A percentile compares a stretch with the other conserved stretches of the same genome.
Conservation (phyloP, 1,140 invertebrate species). For the Lepidostoma basale region DNA sequence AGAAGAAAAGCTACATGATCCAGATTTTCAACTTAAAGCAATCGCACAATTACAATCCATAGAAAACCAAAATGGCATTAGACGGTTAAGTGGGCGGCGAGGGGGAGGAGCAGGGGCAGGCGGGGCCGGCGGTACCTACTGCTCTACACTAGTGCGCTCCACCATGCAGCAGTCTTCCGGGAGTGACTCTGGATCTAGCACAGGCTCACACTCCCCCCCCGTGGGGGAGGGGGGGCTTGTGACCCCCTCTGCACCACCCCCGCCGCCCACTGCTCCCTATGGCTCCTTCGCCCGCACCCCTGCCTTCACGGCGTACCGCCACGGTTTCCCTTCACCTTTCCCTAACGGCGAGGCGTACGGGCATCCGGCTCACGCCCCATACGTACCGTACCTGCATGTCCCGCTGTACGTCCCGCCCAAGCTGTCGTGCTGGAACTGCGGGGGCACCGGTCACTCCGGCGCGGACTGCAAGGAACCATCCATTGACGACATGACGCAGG, state of each 20-base stretch:
- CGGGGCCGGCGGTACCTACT: slow-evolving; percentile 54
- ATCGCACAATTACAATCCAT: slow-evolving; percentile 64
- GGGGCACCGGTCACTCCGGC: slow-evolving; percentile 76
- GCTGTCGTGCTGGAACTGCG: slow-evolving; percentile 76
- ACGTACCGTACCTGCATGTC: slow-evolving; percentile 60
- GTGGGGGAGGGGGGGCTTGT: slow-evolving; percentile 58
- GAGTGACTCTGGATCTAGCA: slow-evolving; percentile 64
- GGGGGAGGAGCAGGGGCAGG: slow-evolving; percentile 58
- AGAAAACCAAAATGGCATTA: slow-evolving; percentile 61
- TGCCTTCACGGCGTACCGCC: slow-evolving; percentile 47
- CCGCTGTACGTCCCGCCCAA: slow-evolving; percentile 63
- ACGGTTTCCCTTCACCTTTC: slow-evolving; percentile 46
- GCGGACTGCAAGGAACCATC: slow-evolving; percentile 83
- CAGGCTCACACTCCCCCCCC: slow-evolving; percentile 64
- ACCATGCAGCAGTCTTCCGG: slow-evolving; percentile 58
- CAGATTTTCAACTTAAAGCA: slow-evolving; percentile 58
- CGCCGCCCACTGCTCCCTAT: slow-evolving; percentile 61
- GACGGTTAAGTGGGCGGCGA: slow-evolving; percentile 53
- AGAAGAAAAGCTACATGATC: slow-evolving; percentile 61
- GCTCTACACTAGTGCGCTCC: slow-evolving; percentile 45
- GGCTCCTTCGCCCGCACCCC: slow-evolving; percentile 56
- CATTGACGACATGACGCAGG: slow-evolving; percentile 84
- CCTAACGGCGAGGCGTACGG: slow-evolving; percentile 37
- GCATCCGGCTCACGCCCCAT: slow-evolving; percentile 47
- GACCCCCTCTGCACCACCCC: slow-evolving; percentile 55